phyloP scores from a whole-genome alignment of 2,888 invertebrate species.

The Hymenopus coronatus region DNA sequence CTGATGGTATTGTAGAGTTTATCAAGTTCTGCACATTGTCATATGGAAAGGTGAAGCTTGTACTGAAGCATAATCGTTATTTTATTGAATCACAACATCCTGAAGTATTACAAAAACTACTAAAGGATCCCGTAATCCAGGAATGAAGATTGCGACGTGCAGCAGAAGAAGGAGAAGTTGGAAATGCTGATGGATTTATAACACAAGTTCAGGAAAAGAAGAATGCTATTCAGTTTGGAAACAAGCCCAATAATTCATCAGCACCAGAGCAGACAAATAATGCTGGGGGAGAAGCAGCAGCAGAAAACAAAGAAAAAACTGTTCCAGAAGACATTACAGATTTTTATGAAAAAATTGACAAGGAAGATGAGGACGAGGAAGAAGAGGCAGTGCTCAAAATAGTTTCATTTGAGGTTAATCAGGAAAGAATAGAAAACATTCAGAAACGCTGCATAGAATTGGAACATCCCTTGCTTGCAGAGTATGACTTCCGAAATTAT shows the following conservation, averaged over 20 bases:
- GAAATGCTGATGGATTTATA: slow-evolving; percentile 57
- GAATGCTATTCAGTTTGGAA: slow-evolving; percentile 42
- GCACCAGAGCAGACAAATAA: slow-evolving; percentile 35
- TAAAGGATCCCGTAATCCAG: slow-evolving; percentile 93
- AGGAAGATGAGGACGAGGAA: slow-evolving; percentile 92
- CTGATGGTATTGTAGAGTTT: slow-evolving; percentile 93
- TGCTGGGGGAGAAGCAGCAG: slow-evolving; percentile 47
- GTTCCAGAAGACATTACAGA: slow-evolving; percentile 94
- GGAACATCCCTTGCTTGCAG: slow-evolving; percentile 94
- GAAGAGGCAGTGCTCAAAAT: slow-evolving; percentile 62
- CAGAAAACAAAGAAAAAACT: slow-evolving; percentile 26
- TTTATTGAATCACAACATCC: slow-evolving; percentile 93
- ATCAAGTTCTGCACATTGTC: slow-evolving; percentile 95
- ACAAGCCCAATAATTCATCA: slow-evolving; percentile 10
- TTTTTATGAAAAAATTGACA: slow-evolving; percentile 95
- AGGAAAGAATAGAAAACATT: slow-evolving; percentile 69
- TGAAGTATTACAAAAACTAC: slow-evolving; percentile 90
- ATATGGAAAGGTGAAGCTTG: slow-evolving; percentile 96
- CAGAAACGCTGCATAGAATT: slow-evolving; percentile 98
- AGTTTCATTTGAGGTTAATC: slow-evolving; percentile 90
- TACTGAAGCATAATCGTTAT: slow-evolving; percentile 94
- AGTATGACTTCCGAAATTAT: slow-evolving; percentile 98
- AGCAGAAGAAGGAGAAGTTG: slow-evolving; percentile 49
- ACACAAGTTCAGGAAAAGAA: slow-evolving; percentile 53
- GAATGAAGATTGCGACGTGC: slow-evolving; percentile 79